Evolutionary conservation across 1,140 invertebrate genomes (phyloP).

Genomic region (Maniola jurtina): DNA sequence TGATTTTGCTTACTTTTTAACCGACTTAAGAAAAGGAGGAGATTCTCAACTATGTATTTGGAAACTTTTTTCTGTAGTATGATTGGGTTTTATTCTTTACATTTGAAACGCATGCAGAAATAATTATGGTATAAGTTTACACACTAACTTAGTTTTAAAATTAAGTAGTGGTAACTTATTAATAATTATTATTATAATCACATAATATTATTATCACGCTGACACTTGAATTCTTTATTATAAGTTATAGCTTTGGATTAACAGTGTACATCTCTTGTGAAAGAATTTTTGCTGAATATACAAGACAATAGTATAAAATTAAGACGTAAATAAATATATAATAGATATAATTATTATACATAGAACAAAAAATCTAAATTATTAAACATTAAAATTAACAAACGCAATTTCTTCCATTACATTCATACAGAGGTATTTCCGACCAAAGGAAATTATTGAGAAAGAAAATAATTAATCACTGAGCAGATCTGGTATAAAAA

Average conservation of each 20-base stretch:
- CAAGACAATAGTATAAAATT: too few species aligned
- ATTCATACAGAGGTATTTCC: not conserved
- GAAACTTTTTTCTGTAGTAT: too few species aligned
- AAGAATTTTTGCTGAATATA: not conserved
- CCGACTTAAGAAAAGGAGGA: too few species aligned
- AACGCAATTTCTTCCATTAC: not conserved
- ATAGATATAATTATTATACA: not conserved
- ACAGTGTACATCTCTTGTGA: not conserved
- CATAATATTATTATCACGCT: not conserved
- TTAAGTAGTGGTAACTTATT: slow-evolving; percentile 21
- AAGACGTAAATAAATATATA: not conserved
- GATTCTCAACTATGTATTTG: too few species aligned
- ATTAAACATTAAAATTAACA: not conserved
- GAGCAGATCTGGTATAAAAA: slow-evolving; percentile 20
- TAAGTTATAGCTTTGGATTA: too few species aligned
- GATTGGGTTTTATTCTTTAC: too few species aligned
- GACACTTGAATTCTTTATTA: not conserved
- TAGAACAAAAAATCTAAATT: not conserved
- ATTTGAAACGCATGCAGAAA: not conserved
- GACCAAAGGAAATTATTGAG: not conserved
- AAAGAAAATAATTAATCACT: slow-evolving; percentile 2
- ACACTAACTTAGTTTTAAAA: slow-evolving; percentile 18
- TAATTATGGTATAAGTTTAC: slow-evolving; percentile 8
- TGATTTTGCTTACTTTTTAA: too few species aligned
- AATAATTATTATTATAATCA: not conserved